Percentiles rank a stretch among this genome's conserved stretches.
phyloP scores from a whole-genome alignment of 92 coral and sea anemone genomes.

The Siderastrea siderea region DNA sequence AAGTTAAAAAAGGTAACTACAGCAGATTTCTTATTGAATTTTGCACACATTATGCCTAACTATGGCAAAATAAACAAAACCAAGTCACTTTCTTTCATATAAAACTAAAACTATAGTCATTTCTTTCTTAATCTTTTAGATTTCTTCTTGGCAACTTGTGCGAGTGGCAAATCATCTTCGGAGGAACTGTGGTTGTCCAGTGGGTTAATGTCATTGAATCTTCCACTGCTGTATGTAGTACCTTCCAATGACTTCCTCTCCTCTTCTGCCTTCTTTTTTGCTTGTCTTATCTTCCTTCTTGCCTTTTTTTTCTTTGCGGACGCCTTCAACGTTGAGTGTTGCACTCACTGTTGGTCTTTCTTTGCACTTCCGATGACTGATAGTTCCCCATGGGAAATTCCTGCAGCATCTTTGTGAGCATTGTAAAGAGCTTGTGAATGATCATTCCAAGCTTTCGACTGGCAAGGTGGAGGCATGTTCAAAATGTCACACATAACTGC shows the following conservation, averaged over 20 bases:
- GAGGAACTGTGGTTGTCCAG: background rate
- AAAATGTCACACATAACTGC: too few relatives aligned
- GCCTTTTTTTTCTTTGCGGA: slow-evolving; percentile 1
- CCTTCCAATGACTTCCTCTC: slow-evolving; percentile 27
- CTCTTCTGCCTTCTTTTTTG: slow-evolving; percentile 20
- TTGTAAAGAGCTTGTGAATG: too few relatives aligned
- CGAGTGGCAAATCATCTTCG: background rate
- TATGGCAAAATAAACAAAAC: background rate
- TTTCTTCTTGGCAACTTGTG: background rate
- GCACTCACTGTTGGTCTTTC: too few relatives aligned
- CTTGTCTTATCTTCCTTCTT: slow-evolving; percentile 7
- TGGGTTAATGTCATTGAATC: slow-evolving; percentile 28
- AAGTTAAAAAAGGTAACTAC: background rate
- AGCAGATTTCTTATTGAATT: background rate
- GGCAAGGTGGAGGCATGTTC: too few relatives aligned
- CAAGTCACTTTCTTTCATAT: background rate
- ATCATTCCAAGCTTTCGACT: too few relatives aligned
- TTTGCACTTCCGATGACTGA: too few relatives aligned
- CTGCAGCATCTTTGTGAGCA: background rate
- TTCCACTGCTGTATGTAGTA: slow-evolving; percentile 28
- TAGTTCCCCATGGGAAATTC: background rate
- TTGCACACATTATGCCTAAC: background rate
- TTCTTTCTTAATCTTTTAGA: background rate
- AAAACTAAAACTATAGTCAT: background rate
- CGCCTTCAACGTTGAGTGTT: background rate